These are phyloP conservation scores for Alouatta palliata DNA, from an alignment of 2,113 vertebrate species.

Conservation along the genomic window DNA sequence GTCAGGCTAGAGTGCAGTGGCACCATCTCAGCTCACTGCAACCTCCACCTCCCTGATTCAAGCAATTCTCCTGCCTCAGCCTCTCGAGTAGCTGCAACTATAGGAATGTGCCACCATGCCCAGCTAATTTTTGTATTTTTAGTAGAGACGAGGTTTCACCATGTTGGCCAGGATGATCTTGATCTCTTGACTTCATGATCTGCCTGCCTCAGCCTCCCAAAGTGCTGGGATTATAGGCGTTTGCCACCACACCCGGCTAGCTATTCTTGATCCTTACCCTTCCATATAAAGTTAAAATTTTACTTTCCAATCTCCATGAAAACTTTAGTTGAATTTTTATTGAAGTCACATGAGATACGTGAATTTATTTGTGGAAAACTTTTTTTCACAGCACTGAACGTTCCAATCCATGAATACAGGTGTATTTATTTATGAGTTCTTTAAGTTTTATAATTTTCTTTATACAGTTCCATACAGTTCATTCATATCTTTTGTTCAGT, in stretches of 20 bases:
- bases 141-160: too few relatives aligned
- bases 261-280: not conserved
- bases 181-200: too few relatives aligned
- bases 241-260: not conserved
- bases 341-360: not conserved
- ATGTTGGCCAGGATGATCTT: too few relatives aligned
- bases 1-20: too few relatives aligned
- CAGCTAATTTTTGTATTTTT: too few relatives aligned
- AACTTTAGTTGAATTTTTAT: not conserved
- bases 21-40: too few relatives aligned
- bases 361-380: not conserved
- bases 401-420: not conserved
- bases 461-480: not conserved
- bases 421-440: not conserved
- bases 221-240: too few relatives aligned
- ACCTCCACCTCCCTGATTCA: too few relatives aligned
- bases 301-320: not conserved
- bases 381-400: not conserved
- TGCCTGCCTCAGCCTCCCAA: too few relatives aligned
- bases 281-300: not conserved
- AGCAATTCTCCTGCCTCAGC: too few relatives aligned
- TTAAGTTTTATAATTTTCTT: not conserved
- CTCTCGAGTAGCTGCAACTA: too few relatives aligned
- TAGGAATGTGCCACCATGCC: too few relatives aligned
- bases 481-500: not conserved